A percentile compares a stretch with the other conserved stretches of the same genome.
Conservation (phyloP, 2,113 vertebrate genomes). For the Mirza zaza region DNA sequence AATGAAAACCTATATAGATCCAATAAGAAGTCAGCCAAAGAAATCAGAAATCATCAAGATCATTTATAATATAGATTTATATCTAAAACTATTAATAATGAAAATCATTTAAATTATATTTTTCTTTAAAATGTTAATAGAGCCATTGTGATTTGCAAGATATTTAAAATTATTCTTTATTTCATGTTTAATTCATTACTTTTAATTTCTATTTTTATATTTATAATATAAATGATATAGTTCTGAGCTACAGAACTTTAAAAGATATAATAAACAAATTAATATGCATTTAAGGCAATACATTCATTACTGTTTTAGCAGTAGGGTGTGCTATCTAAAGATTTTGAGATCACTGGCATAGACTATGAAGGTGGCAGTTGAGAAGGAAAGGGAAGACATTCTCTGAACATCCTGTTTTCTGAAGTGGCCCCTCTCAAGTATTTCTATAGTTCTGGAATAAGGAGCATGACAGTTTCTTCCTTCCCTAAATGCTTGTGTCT, state of each 20-base stretch:
- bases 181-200: neutral
- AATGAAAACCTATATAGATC: neutral
- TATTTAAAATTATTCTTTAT: neutral
- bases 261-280: neutral
- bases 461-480: neutral
- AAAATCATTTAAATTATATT: neutral
- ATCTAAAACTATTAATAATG: neutral
- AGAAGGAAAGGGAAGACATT: neutral
- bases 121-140: constrained; percentile 28
- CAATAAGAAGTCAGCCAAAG: neutral
- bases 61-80: neutral
- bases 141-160: neutral
- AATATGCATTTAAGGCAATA: neutral
- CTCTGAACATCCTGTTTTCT: neutral
- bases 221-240: neutral
- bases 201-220: neutral
- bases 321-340: neutral
- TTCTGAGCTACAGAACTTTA: neutral
- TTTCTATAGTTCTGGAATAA: constrained; percentile 26
- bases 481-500: neutral
- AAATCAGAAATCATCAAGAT: neutral
- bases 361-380: neutral
- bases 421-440: neutral
- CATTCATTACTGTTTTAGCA: neutral
- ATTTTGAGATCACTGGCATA: neutral